Evolutionary conservation across 2,888 invertebrate genomes (phyloP), one percentile per base, ranked within the genome.

Genomic region (Criorhina ranunculi): DNA sequence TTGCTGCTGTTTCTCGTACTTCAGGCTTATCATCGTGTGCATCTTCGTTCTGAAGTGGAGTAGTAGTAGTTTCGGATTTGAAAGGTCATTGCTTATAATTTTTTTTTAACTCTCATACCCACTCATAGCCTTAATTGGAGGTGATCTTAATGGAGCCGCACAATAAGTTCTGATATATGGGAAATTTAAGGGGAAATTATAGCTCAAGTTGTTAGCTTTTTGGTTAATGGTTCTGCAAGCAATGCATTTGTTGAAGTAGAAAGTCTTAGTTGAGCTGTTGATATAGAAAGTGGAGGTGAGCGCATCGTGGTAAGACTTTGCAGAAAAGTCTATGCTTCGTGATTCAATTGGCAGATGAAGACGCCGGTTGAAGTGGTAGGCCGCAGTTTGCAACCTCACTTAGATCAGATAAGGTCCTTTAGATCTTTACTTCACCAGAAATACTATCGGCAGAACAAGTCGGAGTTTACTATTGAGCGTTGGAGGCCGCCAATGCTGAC

Each of bases 61-160:
- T 60, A 51, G 57, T 46, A 76, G 57, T 46, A 55, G 64, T 55
- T 55, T 64, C 29, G 12, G 46, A 40, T 57, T 66, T 57, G 57
- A 76, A 76, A 75, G 75, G 75, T 75, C 75, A 75, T 75, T 64
- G 64, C 44, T 64, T 64, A 55, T 62, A 42, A 44, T 44, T 73
- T 62, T 49, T 62, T 33, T 62, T 44, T 44, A n/a, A n/a, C 24
- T 24, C 15, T 19, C n/a, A 42, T 9, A 4, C 42, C 42, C 15
- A 31, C 15, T 62, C 46, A 19, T 19, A 64, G 24, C 62, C 62
- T 46, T 62, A 62, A 62, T 62, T 62, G 62, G 62, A 33, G 62
- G 44, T 62, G 44, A 46, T 33, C 44, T 46, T 46, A 35, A 46
- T 62, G 44, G 31, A 9, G 24, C n/a, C 2, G 24, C 24, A 24